Base-by-base conservation (phyloP, 2,113 vertebrate species). In the Lasiurus cinereus region DNA sequence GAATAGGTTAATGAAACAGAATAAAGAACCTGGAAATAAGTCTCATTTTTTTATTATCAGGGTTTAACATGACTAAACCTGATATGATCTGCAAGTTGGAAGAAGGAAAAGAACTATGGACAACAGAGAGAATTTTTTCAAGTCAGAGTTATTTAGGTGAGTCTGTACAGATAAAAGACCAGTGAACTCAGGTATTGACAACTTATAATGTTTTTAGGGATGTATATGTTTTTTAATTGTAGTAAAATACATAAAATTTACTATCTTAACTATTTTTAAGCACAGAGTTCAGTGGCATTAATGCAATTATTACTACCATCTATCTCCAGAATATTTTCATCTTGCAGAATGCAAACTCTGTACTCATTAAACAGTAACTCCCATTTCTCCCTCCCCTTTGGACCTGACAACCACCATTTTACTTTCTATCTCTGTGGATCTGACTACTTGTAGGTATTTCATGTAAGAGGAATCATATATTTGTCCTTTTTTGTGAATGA, bases 81-180 rank as follows among this genome's bases (percentile, higher is more conserved):
- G 94, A 96, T 54, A 92, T 96, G 96, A 97, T 97, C 88, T 36
- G 54, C 54, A 97, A 94, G 59, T 92, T 97, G 88, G 97, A 97
- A 90, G 90, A 96, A 93, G 97, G 96, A 90, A 91, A 96, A 94
- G 95, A 97, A 69, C 94, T 95, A 1, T 97, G 97, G 97, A 92
- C 92, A 88, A 66, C 95, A 76, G 88, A 94, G 62, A 95, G 54
- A 95, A 74, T 83, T 72, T 94, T 97, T 92, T 91, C 96, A 95
- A 79, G 69, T 94, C 88, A 92, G 43, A 86, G 64, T 79, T 92
- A 72, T 62, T 52, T 91, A 59, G 96, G 97, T 97, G 83, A 96
- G 97, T 96, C 59, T 87, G 6, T 82, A 66, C 33, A 92, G 43
- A 70, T 76, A 52, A 79, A 79, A 76, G n/a, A 54, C 36, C 27